Evolutionary conservation across 1,140 invertebrate genomes (phyloP).

Genomic region (Artemia franciscana): DNA sequence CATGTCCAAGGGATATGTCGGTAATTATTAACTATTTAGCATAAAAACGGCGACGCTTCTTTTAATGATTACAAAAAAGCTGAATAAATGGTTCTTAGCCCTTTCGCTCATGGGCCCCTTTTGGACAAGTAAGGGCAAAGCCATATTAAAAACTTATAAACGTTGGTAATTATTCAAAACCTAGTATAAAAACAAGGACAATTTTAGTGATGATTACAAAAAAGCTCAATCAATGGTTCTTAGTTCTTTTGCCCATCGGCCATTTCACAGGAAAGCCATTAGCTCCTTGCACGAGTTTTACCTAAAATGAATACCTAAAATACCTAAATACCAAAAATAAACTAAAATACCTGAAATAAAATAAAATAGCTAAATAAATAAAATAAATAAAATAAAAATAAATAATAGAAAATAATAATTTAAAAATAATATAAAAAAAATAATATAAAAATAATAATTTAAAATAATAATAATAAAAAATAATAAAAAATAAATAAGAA

Average conservation of each 20-base stretch:
- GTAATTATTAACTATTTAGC: too few species aligned
- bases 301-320: neutral
- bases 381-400: neutral
- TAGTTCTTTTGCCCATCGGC: neutral
- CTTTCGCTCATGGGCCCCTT: too few species aligned
- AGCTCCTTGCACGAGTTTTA: neutral
- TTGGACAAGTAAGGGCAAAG: neutral
- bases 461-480: neutral
- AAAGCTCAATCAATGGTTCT: neutral
- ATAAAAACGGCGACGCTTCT: too few species aligned
- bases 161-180: too few species aligned
- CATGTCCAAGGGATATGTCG: too few species aligned
- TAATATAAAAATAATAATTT: neutral
- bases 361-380: neutral
- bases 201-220: neutral
- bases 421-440: neutral
- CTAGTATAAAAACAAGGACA: neutral
- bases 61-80: too few species aligned
- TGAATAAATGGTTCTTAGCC: too few species aligned
- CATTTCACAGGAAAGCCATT: neutral
- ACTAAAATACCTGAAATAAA: too few species aligned
- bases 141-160: neutral
- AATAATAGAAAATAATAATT: neutral
- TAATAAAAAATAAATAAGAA: neutral
- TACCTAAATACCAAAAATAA: neutral